Evolutionary conservation across 2,888 invertebrate species (phyloP).

Genomic region (Lamproptera curius): DNA sequence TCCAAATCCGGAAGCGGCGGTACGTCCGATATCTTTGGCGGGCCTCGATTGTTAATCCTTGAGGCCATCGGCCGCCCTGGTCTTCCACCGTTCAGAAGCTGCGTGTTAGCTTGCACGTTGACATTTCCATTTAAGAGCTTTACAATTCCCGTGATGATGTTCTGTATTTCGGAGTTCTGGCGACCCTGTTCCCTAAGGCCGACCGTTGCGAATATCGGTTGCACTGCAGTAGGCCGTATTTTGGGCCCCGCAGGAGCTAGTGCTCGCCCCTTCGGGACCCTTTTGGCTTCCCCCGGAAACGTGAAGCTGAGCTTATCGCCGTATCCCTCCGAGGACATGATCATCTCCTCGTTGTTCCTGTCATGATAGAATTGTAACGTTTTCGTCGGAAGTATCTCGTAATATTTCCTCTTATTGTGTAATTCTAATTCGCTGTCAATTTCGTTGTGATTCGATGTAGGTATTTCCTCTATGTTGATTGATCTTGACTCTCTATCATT

Average conservation of each 20-base stretch:
- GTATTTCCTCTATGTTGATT: slow-evolving; percentile 73
- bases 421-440: slow-evolving; percentile 78
- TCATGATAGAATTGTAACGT: slow-evolving; percentile 54
- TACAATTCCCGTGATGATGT: slow-evolving; percentile 93
- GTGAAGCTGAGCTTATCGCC: slow-evolving; percentile 65
- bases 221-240: slow-evolving; percentile 73
- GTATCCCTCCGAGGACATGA: slow-evolving; percentile 56
- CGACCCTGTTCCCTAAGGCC: slow-evolving; percentile 64
- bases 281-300: slow-evolving; percentile 86
- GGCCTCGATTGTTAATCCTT: slow-evolving; percentile 93
- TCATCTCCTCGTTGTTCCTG: slow-evolving; percentile 54
- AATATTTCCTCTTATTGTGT: slow-evolving; percentile 67
- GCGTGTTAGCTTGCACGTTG: slow-evolving; percentile 88
- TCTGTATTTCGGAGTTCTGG: slow-evolving; percentile 86
- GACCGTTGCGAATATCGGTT: slow-evolving; percentile 74
- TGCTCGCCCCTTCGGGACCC: slow-evolving; percentile 86
- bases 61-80: slow-evolving; percentile 84
- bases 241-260: slow-evolving; percentile 83
- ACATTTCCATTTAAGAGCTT: slow-evolving; percentile 93
- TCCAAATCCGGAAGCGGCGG: slow-evolving; percentile 85
- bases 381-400: slow-evolving; percentile 77
- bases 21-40: slow-evolving; percentile 89
- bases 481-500: slow-evolving; percentile 63
- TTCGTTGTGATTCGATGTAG: slow-evolving; percentile 75
- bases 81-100: slow-evolving; percentile 70